Percentiles rank a stretch among this genome's conserved stretches.
Evolutionary conservation across 92 coral and sea anemone genomes (phyloP).

Genomic region (Pocillopora meandrina): DNA sequence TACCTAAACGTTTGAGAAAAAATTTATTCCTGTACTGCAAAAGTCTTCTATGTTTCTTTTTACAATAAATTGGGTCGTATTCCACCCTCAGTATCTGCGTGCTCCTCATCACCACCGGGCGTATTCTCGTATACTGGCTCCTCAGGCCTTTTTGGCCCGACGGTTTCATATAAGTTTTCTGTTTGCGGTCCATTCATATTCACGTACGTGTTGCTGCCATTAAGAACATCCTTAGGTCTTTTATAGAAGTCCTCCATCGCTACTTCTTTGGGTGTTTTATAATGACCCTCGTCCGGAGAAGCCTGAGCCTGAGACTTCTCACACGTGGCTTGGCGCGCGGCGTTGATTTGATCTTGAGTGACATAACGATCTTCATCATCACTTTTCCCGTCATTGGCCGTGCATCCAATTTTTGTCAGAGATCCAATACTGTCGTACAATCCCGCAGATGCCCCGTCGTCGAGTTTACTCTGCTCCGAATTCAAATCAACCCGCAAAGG

Average conservation of each 20-base stretch:
- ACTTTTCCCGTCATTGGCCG: background rate
- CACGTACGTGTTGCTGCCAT: conserved; percentile 21
- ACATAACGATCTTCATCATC: conserved; percentile 33
- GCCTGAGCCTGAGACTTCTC: conserved; percentile 6
- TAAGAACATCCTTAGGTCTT: background rate
- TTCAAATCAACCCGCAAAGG: conserved; percentile 28
- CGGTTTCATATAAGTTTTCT: conserved; percentile 29
- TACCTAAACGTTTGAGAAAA: too few species aligned
- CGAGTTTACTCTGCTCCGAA: background rate
- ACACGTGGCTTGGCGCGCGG: conserved; percentile 1
- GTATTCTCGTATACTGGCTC: conserved; percentile 32
- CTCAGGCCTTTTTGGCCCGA: background rate
- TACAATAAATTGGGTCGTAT: too few species aligned
- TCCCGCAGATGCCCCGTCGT: background rate
- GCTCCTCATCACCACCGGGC: background rate
- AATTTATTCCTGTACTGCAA: background rate
- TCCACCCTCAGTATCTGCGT: background rate
- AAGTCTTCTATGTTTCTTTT: background rate
- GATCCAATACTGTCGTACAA: conserved; percentile 42
- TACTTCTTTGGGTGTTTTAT: background rate
- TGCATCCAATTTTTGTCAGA: background rate
- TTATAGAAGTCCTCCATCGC: background rate
- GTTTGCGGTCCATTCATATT: conserved; percentile 26
- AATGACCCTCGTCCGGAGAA: background rate
- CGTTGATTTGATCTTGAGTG: conserved; percentile 36